Conservation (phyloP, 2,797 vertebrate species). For the Pelochelys cantorii region DNA sequence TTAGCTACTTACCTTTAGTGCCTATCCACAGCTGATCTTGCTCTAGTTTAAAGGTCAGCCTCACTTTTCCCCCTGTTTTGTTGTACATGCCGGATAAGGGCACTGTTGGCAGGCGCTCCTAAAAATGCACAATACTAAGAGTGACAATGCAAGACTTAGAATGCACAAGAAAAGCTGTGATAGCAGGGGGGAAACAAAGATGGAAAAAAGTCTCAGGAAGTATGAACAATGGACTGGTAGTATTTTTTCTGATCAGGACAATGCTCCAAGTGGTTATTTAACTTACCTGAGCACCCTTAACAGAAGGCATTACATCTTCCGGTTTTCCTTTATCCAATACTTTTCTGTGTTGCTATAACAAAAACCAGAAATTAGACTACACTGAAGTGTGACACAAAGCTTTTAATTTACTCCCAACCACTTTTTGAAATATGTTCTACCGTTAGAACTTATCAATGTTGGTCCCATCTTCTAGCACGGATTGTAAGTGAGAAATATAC, state of each 20-base stretch:
- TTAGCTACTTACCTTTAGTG: slow-evolving; percentile 91
- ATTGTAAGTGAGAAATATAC: neutral
- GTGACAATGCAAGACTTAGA: rapidly evolving
- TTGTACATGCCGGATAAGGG: slow-evolving; percentile 99
- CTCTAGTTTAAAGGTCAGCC: slow-evolving; percentile 98
- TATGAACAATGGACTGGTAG: neutral
- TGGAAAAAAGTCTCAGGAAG: neutral
- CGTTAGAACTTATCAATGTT: neutral
- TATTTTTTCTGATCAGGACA: neutral
- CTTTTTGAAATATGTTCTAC: no score
- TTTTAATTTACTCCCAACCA: neutral
- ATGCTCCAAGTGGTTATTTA: rapidly evolving
- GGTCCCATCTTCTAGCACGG: neutral
- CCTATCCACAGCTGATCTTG: slow-evolving; percentile 99
- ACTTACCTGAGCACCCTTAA: slow-evolving; percentile 96
- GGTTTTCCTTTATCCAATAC: slow-evolving; percentile 99
- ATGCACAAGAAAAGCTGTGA: neutral
- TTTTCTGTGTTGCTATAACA: slow-evolving; percentile 97
- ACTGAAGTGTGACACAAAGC: neutral
- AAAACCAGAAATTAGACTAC: slow-evolving; percentile 43
- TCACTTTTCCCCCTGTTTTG: slow-evolving; percentile 98
- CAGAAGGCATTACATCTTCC: slow-evolving; percentile 95
- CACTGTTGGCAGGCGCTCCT: slow-evolving; percentile 97
- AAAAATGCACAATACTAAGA: slow-evolving; percentile 33
- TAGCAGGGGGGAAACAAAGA: rapidly evolving